Conservation (phyloP, 37 sponge, comb jelly and placozoan species). For the Mnemiopsis leidyi region DNA sequence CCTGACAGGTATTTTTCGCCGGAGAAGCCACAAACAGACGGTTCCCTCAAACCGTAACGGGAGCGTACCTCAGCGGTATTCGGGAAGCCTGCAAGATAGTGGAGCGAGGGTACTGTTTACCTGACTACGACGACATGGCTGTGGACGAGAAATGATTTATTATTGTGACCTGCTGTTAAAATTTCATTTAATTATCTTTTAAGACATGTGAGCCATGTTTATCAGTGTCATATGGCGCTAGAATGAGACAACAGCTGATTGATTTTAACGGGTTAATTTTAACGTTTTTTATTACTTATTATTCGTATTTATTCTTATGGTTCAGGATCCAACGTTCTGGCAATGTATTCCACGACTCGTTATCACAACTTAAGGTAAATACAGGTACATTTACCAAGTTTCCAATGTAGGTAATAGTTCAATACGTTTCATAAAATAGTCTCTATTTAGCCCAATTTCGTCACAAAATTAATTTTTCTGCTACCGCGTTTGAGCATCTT, state of each 20-base stretch:
- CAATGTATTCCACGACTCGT: background rate
- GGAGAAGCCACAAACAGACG: constrained; percentile 89
- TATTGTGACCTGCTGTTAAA: background rate
- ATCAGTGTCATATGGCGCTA: background rate
- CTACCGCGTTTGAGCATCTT: too few species aligned
- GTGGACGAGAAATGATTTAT: background rate
- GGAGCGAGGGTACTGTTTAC: constrained; percentile 42
- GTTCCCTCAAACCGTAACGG: constrained; percentile 89
- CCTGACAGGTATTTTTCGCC: constrained; percentile 80
- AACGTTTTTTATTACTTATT: background rate
- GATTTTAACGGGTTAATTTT: background rate
- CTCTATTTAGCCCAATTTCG: too few species aligned
- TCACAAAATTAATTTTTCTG: too few species aligned
- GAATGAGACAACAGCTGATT: background rate
- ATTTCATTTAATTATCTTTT: background rate
- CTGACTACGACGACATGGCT: background rate
- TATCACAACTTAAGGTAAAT: too few species aligned
- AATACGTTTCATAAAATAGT: too few species aligned
- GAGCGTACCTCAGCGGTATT: constrained; percentile 87
- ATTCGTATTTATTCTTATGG: background rate
- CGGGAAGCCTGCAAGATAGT: constrained; percentile 88
- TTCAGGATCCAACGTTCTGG: background rate
- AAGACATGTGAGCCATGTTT: background rate
- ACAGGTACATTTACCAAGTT: too few species aligned
- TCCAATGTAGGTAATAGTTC: too few species aligned